phyloP scores from a whole-genome alignment of 2,888 invertebrate species.

The Nemurella pictetii region DNA sequence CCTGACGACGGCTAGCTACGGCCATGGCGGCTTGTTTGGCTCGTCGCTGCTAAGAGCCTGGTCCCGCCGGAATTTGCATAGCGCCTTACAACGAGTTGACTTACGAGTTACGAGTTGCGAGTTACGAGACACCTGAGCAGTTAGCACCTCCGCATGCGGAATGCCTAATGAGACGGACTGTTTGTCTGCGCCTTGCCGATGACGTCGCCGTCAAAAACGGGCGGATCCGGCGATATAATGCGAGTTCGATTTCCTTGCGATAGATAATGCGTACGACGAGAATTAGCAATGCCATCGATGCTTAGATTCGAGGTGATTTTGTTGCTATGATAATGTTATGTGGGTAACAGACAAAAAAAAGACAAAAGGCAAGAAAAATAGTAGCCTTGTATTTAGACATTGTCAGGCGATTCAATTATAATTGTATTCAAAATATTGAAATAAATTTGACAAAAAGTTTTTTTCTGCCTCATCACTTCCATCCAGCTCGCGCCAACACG shows the following conservation, averaged over 20 bases:
- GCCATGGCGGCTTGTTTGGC: no score
- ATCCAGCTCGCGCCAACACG: not conserved
- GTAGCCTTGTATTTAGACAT: not conserved
- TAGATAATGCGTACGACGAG: not conserved
- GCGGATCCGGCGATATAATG: not conserved
- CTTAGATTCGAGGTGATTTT: not conserved
- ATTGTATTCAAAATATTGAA: not conserved
- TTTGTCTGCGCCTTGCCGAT: not conserved
- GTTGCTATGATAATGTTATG: not conserved
- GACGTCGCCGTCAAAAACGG: not conserved
- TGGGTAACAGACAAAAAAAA: not conserved
- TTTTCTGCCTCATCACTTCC: not conserved
- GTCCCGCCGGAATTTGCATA: not conserved
- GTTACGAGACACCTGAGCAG: not conserved
- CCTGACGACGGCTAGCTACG: not conserved
- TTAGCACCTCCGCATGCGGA: not conserved
- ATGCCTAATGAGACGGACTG: not conserved
- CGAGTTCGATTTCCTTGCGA: no score
- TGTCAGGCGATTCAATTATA: not conserved
- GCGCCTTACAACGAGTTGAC: no score
- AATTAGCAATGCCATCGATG: no score
- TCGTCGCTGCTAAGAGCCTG: no score
- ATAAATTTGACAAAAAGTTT: not conserved
- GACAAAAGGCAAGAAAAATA: not conserved
- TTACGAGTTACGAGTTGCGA: no score